Base-by-base conservation (phyloP, 2,797 vertebrate genomes). In the Manis crassicaudata region DNA sequence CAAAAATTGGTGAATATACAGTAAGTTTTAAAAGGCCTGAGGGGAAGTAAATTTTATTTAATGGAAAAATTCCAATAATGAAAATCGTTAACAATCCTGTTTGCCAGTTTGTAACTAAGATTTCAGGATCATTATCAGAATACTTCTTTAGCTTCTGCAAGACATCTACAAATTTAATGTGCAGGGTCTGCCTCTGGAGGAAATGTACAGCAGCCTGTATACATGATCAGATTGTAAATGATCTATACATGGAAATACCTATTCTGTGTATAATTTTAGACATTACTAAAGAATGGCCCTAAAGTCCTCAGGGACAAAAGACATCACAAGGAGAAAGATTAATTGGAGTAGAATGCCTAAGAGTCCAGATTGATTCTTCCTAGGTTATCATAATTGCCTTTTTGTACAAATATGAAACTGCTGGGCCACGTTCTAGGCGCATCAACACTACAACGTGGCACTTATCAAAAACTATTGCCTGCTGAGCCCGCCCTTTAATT, bases 291-390 rank as follows among this genome's bases (percentile, higher is more conserved):
- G 60, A 86, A 16, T 9, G 20, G 54, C n/a, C 14, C 50, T 56
- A 3, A 43, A 9, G n/a, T 58, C 23, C 40, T n/a, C 40, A 17
- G 0, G 52, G 43, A 54, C 43, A 63, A 72, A 43, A 79, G 56
- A n/a, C 6, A 5, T 21, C 58, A 27, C 68, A 40, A 60, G 16
- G 23, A 12, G 60, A 50, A 43, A 40, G 62, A 67, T 0, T 1
- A 18, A 2, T 1, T 29, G 25, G 50, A 52, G 56, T 1, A 2
- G 37, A 43, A 13, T 6, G 32, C 29, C 6, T 20, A 6, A 11
- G 62, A 17, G 8, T 13, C 18, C 32, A 67, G 12, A 25, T 0
- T 11, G 5, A 5, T 17, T 11, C 27, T 35, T 46, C 56, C 17
- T 56, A 2, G 6, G 35, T 16, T 60, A 13, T 25, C 52, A 8